phyloP scores from a whole-genome alignment of 2,888 invertebrate genomes.

The Drosophila peninsularis region DNA sequence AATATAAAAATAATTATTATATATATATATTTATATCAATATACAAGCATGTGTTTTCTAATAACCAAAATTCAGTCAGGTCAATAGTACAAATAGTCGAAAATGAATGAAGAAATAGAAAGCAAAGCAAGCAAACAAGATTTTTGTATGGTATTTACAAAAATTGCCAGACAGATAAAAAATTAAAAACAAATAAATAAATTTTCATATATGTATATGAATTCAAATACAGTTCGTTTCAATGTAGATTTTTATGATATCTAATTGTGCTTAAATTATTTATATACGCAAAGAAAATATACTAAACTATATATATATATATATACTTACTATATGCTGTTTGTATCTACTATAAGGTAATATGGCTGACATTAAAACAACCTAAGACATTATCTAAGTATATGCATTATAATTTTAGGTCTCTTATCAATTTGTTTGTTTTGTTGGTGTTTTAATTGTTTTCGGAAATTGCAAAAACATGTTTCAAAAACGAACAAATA shows the following conservation, averaged over 20 bases:
- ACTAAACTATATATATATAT: constrained; percentile 26
- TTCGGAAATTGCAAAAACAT: neutral
- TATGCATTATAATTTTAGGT: constrained; percentile 40
- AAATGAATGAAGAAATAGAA: constrained; percentile 28
- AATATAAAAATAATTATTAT: constrained; percentile 12
- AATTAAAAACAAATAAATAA: neutral
- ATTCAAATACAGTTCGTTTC: constrained; percentile 24
- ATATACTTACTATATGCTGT: constrained; percentile 19
- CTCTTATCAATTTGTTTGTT: constrained; percentile 30
- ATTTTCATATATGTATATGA: constrained; percentile 13
- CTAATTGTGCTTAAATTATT: constrained; percentile 72
- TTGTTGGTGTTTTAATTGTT: constrained; percentile 5
- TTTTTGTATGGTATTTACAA: constrained; percentile 71
- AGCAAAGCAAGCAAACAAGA: constrained; percentile 48
- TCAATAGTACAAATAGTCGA: constrained; percentile 66
- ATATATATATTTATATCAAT: constrained; percentile 34
- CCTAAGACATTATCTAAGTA: constrained; percentile 71
- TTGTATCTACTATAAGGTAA: constrained; percentile 34
- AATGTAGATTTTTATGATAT: constrained; percentile 72
- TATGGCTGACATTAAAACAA: constrained; percentile 27
- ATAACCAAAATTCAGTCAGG: constrained; percentile 47
- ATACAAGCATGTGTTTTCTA: constrained; percentile 21
- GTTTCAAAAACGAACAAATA: constrained; percentile 22
- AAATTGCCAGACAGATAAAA: constrained; percentile 19
- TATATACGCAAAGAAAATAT: constrained; percentile 29